Conservation (phyloP, 1,140 invertebrate genomes). For the Drosophila grimshawi region DNA sequence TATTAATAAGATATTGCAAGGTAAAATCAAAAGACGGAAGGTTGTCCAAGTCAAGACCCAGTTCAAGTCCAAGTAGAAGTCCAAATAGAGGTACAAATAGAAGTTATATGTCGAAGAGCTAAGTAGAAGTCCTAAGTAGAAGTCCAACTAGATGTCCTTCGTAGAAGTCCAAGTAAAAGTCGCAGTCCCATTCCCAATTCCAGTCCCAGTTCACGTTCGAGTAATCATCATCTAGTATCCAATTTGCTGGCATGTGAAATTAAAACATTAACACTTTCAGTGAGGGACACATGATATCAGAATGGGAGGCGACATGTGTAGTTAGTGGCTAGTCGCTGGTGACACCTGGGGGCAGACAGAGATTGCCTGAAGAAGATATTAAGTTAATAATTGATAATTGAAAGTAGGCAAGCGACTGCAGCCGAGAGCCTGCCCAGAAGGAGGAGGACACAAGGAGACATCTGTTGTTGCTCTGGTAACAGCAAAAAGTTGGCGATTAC, state of each 20-base stretch:
- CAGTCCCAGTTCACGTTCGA: background rate
- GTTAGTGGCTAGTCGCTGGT: slow-evolving; percentile 26
- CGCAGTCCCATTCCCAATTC: no score
- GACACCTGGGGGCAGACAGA: slow-evolving; percentile 27
- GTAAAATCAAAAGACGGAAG: no score
- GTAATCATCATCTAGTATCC: background rate
- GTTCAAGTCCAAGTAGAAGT: no score
- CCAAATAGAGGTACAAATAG: no score
- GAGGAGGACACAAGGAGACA: slow-evolving; percentile 7
- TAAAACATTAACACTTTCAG: slow-evolving; percentile 69
- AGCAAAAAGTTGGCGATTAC: slow-evolving; percentile 10
- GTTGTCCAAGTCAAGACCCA: no score
- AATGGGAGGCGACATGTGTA: background rate
- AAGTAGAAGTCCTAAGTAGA: no score
- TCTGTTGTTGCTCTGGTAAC: slow-evolving; percentile 1
- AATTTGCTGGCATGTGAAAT: slow-evolving; percentile 44
- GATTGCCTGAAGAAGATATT: slow-evolving; percentile 71
- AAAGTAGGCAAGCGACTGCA: slow-evolving; percentile 45
- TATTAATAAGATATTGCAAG: no score
- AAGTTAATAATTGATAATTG: slow-evolving; percentile 81
- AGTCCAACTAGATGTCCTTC: no score
- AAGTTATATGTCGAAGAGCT: no score
- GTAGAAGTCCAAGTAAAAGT: no score
- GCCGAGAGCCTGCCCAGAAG: slow-evolving; percentile 50
- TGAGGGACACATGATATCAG: slow-evolving; percentile 7